Evolutionary conservation across 2,797 vertebrate genomes (phyloP).

Genomic region (Poeciliopsis gracilis): DNA sequence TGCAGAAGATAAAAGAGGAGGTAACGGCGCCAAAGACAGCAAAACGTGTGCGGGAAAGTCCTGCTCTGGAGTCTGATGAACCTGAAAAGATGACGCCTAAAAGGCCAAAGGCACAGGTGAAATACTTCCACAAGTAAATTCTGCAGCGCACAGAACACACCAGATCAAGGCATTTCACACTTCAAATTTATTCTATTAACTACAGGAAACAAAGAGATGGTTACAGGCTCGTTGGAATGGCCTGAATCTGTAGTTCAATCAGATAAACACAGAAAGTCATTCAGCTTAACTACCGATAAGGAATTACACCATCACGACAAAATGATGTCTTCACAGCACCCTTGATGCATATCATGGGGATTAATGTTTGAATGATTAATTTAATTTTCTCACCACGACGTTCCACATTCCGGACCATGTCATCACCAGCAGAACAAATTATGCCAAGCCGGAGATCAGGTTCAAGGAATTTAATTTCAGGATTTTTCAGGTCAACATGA

Average conservation of each 20-base stretch:
- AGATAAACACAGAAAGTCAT: background rate
- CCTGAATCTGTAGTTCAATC: background rate
- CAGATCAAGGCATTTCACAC: background rate
- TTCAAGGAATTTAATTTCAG: background rate
- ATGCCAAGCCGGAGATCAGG: background rate
- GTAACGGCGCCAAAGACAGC: slow-evolving; percentile 88
- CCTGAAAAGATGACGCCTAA: slow-evolving; percentile 87
- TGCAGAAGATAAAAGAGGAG: slow-evolving; percentile 94
- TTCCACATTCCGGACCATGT: background rate
- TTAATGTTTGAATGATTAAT: background rate
- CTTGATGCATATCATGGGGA: background rate
- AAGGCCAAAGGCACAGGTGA: slow-evolving; percentile 92
- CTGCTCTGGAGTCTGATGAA: slow-evolving; percentile 87
- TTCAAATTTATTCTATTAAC: background rate
- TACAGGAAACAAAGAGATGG: background rate
- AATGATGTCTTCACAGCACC: background rate
- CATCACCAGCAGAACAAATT: background rate
- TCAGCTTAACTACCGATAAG: background rate
- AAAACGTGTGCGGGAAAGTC: slow-evolving; percentile 91
- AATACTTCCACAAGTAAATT: background rate
- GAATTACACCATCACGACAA: background rate
- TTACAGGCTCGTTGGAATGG: background rate
- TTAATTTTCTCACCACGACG: background rate
- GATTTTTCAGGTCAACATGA: background rate
- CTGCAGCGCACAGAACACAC: background rate